Conservation (phyloP, 2,113 vertebrate species). For the Callospermophilus lateralis region DNA sequence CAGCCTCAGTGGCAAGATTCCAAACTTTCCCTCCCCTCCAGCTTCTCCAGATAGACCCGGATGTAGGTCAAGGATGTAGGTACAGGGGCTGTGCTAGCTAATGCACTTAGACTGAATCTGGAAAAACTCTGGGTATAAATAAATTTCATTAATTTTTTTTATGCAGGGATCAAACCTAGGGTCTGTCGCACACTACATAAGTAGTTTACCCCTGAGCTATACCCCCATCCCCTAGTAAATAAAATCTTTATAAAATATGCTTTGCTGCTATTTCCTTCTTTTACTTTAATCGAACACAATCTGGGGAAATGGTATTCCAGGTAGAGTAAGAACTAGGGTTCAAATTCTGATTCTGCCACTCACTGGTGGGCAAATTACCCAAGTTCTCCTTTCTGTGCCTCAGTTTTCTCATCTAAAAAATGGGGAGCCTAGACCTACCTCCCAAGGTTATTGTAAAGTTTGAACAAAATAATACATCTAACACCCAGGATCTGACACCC, state of each 20-base stretch:
- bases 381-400: neutral
- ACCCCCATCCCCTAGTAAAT: neutral
- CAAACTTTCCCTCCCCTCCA: neutral
- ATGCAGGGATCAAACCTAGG: neutral
- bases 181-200: neutral
- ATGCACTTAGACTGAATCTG: neutral
- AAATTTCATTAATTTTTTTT: neutral
- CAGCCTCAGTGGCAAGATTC: neutral
- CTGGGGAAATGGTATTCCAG: neutral
- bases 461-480: neutral
- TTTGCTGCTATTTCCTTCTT: conserved; percentile 21
- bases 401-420: neutral
- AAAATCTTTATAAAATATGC: neutral
- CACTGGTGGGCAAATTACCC: neutral
- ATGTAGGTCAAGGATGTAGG: neutral
- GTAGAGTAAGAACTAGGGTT: neutral
- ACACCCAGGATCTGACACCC: neutral
- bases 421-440: neutral
- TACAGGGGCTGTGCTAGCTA: neutral
- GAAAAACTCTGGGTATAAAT: neutral
- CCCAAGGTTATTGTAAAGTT: neutral
- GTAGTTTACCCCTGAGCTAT: neutral
- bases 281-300: conserved; percentile 17
- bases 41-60: neutral
- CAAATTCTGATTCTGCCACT: neutral